A percentile compares a stretch with the other conserved stretches of the same genome.
phyloP scores from a whole-genome alignment of 2,888 invertebrate species.

The Disparrhopalites patrizii region DNA sequence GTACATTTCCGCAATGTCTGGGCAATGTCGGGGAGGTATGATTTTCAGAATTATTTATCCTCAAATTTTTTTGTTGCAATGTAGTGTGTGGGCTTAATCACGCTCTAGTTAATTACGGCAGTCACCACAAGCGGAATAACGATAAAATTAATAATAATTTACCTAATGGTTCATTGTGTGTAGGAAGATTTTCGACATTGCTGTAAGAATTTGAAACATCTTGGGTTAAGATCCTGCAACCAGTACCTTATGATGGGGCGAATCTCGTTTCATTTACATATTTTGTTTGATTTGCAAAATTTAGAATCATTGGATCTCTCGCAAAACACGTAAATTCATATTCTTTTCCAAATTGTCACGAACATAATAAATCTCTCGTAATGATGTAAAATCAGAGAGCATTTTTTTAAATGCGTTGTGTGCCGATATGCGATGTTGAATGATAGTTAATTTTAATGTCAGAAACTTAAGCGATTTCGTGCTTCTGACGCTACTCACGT shows the following conservation, averaged over 20 bases:
- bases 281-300: slow-evolving; percentile 20
- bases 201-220: slow-evolving; percentile 27
- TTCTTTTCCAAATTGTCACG: neutral
- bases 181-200: slow-evolving; percentile 28
- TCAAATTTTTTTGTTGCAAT: too few relatives aligned
- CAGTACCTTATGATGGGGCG: slow-evolving; percentile 32
- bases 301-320: slow-evolving; percentile 28
- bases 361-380: neutral
- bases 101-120: too few relatives aligned
- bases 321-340: slow-evolving; percentile 25
- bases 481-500: slow-evolving; percentile 11
- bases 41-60: too few relatives aligned
- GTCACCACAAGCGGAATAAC: too few relatives aligned
- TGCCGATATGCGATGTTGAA: too few relatives aligned
- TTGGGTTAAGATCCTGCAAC: slow-evolving; percentile 26
- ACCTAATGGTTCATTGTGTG: neutral
- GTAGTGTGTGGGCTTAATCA: too few relatives aligned
- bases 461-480: slow-evolving; percentile 30
- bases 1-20: slow-evolving; percentile 33
- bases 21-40: slow-evolving; percentile 15
- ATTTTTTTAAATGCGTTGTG: too few relatives aligned
- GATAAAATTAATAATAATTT: neutral
- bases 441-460: neutral
- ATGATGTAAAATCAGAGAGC: too few relatives aligned
- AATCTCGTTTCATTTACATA: slow-evolving; percentile 26